Evolutionary conservation across 2,113 vertebrate genomes (phyloP).

Genomic region (Bubalus kerabau): DNA sequence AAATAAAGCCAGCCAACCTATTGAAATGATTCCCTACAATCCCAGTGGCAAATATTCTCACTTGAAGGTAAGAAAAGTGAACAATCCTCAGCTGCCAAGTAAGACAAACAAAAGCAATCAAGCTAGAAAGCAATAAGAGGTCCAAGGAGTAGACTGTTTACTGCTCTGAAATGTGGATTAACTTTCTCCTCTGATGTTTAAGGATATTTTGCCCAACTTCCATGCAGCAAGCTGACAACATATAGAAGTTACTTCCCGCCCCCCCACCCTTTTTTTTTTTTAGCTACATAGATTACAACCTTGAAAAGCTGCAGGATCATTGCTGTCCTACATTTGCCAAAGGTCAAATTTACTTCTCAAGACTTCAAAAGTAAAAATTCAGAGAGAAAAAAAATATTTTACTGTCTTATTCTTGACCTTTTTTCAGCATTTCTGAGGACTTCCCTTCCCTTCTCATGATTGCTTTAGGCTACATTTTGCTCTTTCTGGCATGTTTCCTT

Average conservation of each 20-base stretch:
- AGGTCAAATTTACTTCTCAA: neutral
- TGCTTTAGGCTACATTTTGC: neutral
- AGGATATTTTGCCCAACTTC: neutral
- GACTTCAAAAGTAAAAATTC: neutral
- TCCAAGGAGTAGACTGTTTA: neutral
- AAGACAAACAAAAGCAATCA: neutral
- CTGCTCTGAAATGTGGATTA: neutral
- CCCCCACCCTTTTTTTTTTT: neutral
- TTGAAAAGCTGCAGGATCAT: neutral
- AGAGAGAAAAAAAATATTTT: neutral
- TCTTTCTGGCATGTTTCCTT: neutral
- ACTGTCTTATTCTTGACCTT: neutral
- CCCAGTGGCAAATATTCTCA: neutral
- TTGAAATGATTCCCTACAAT: neutral
- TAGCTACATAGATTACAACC: neutral
- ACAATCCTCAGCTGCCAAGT: neutral
- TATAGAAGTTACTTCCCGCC: neutral
- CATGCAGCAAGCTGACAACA: neutral
- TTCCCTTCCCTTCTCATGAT: neutral
- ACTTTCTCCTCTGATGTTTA: neutral
- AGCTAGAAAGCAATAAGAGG: neutral
- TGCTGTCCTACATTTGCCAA: neutral
- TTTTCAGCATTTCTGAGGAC: neutral
- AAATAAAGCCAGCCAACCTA: neutral
- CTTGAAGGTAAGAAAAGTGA: neutral